These are phyloP conservation scores for Melikaiella ostensackeni DNA, from an alignment of 2,888 invertebrate genomes.

Conservation along the genomic window DNA sequence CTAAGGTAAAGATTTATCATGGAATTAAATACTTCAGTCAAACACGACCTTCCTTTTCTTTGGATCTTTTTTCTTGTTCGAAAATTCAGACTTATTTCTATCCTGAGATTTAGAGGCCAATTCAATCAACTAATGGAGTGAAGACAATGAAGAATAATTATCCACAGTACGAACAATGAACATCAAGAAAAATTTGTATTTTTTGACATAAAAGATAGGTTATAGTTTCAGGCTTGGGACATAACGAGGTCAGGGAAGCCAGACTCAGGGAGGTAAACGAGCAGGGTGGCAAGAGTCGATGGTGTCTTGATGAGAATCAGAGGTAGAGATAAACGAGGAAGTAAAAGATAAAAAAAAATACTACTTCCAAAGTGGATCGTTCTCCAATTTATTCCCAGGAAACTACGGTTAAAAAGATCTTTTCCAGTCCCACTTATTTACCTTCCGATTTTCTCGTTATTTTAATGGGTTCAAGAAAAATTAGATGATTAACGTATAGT, in stretches of 20 bases:
- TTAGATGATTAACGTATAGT: not conserved
- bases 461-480: not conserved
- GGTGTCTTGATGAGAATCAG: constrained; percentile 28
- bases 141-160: not conserved
- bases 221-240: constrained; percentile 33
- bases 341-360: constrained; percentile 17
- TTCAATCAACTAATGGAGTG: not conserved
- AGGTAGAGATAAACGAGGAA: constrained; percentile 3
- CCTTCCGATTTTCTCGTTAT: not conserved
- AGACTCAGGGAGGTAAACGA: constrained; percentile 53
- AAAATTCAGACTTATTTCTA: not conserved
- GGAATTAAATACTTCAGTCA: constrained; percentile 52
- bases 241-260: constrained; percentile 67
- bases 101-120: not conserved
- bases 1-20: constrained; percentile 50
- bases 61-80: not conserved
- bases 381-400: constrained; percentile 13
- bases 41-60: constrained; percentile 40
- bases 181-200: not conserved
- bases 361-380: not conserved
- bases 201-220: not conserved
- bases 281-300: constrained; percentile 35
- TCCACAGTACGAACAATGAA: not conserved
- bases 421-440: not conserved
- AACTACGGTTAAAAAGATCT: not conserved